These are phyloP conservation scores for Neosalanx taihuensis DNA, from an alignment of 2,797 vertebrate species.

Conservation along the genomic window DNA sequence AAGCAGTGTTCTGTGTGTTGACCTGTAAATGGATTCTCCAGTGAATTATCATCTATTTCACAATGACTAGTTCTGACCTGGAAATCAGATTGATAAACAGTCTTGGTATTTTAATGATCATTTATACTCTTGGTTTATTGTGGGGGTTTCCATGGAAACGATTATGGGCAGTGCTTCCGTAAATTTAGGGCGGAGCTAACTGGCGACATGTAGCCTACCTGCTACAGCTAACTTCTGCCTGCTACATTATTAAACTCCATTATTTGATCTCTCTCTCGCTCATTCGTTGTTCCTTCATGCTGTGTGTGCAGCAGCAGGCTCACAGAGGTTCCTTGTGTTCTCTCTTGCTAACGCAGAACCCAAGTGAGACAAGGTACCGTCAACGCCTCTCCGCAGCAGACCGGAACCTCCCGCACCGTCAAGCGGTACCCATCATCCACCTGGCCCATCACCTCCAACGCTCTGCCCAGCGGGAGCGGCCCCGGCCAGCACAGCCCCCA, in stretches of 20 bases:
- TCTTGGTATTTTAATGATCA: too few relatives aligned
- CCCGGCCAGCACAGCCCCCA: constrained; percentile 56
- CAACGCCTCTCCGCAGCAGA: constrained; percentile 71
- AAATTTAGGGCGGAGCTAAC: too few relatives aligned
- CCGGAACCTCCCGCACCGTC: constrained; percentile 81
- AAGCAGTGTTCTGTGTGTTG: not conserved
- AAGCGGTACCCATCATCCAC: constrained; percentile 82
- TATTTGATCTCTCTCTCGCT: too few relatives aligned
- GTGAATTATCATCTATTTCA: constrained; percentile 15
- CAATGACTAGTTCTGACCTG: too few relatives aligned
- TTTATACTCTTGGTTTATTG: too few relatives aligned
- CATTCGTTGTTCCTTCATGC: too few relatives aligned
- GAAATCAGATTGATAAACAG: too few relatives aligned
- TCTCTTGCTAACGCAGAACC: constrained; percentile 73
- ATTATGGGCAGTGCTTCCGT: too few relatives aligned
- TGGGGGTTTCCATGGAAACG: too few relatives aligned
- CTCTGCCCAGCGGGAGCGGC: constrained; percentile 71
- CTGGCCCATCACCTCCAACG: constrained; percentile 85
- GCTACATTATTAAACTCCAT: too few relatives aligned
- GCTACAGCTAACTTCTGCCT: too few relatives aligned
- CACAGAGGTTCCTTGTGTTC: constrained; percentile 24
- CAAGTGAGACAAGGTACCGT: constrained; percentile 79
- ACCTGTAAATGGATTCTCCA: constrained; percentile 51
- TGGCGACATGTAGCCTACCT: too few relatives aligned
- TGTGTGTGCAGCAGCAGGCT: not conserved